Conservation (phyloP, 2,113 vertebrate species). For the Rhinolophus ferrumequinum region DNA sequence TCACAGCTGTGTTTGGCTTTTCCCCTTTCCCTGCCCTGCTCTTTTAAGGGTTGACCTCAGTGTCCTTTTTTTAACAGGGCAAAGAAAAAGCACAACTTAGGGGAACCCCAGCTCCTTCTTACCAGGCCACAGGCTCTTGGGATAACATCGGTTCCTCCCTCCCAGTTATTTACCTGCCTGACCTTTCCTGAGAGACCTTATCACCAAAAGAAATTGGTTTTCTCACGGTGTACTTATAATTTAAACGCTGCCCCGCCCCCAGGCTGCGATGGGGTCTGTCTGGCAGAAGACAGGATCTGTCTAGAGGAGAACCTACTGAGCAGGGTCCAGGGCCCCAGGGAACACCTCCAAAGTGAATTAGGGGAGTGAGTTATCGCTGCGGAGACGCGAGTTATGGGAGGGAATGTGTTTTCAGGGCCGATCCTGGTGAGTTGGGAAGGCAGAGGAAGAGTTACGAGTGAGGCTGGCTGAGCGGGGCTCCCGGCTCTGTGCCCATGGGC, state of each 20-base stretch:
- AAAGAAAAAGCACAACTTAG: not conserved
- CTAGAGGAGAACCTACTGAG: not conserved
- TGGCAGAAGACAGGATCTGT: not conserved
- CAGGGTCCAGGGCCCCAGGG: not conserved
- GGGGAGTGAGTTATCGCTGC: not conserved
- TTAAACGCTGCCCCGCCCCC: constrained; percentile 6
- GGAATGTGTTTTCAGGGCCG: not conserved
- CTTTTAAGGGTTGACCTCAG: not conserved
- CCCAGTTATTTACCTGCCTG: constrained; percentile 51
- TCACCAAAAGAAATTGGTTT: constrained; percentile 67
- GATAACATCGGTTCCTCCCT: not conserved
- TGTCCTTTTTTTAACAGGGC: not conserved
- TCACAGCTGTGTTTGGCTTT: not conserved
- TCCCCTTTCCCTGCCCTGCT: not conserved
- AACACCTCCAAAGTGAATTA: not conserved
- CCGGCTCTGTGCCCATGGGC: not conserved
- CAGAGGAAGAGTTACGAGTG: not conserved
- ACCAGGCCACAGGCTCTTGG: not conserved
- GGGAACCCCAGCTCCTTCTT: not conserved
- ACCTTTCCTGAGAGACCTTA: constrained; percentile 67
- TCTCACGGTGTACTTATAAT: constrained; percentile 2
- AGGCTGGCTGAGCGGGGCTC: rapidly evolving
- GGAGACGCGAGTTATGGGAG: not conserved
- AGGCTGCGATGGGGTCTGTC: not conserved
- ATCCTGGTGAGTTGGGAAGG: not conserved